phyloP scores from a whole-genome alignment of 2,888 invertebrate genomes.

The Monochamus alternatus region DNA sequence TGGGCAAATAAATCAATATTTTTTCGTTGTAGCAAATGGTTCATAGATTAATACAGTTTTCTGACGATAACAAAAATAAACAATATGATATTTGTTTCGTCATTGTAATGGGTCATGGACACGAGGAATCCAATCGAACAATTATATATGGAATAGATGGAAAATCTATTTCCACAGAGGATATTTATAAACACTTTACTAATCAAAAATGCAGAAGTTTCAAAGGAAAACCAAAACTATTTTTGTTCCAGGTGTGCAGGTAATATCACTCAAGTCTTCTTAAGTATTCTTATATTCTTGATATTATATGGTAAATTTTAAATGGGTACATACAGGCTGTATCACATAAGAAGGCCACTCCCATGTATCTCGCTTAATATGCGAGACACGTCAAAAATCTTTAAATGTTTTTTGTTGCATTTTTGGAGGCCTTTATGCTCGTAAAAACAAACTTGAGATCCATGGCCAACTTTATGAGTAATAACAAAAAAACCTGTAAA shows the following conservation, averaged over 20 bases:
- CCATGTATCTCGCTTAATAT: too few relatives aligned
- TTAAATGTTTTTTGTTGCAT: too few relatives aligned
- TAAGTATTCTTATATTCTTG: too few relatives aligned
- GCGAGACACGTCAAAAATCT: too few relatives aligned
- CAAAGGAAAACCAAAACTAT: slow-evolving; percentile 78
- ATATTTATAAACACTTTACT: slow-evolving; percentile 72
- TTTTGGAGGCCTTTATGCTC: too few relatives aligned
- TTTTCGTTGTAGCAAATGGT: slow-evolving; percentile 66
- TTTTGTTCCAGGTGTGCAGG: slow-evolving; percentile 82
- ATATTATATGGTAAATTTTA: too few relatives aligned
- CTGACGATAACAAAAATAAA: slow-evolving; percentile 66
- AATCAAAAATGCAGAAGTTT: slow-evolving; percentile 74
- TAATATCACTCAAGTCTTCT: slow-evolving; percentile 50
- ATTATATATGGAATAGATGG: slow-evolving; percentile 77
- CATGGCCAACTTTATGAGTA: too few relatives aligned
- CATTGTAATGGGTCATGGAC: slow-evolving; percentile 80
- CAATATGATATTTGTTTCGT: slow-evolving; percentile 77
- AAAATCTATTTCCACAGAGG: slow-evolving; percentile 71
- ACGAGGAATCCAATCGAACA: slow-evolving; percentile 68
- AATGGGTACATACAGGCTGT: too few relatives aligned
- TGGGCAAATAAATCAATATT: neutral
- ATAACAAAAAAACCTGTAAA: too few relatives aligned
- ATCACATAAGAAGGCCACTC: too few relatives aligned
- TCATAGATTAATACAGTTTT: slow-evolving; percentile 70
- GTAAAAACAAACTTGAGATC: too few relatives aligned